Evolutionary conservation across 2,113 vertebrate genomes (phyloP).

Genomic region (Embiotoca jacksoni): DNA sequence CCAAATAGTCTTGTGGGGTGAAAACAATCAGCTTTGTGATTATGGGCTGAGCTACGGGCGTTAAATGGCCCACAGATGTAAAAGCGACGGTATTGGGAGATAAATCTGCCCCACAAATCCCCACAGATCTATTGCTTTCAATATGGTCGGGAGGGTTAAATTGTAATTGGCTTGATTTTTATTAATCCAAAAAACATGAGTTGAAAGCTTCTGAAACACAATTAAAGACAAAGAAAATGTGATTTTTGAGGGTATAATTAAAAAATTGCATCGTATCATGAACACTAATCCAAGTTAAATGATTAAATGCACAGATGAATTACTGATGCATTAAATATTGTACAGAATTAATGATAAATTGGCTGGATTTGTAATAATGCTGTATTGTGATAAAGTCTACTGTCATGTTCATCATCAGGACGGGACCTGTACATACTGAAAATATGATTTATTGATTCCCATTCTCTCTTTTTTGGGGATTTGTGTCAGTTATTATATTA

Average conservation of each 20-base stretch:
- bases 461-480: too few species aligned
- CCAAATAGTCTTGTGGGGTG: slow-evolving; percentile 71
- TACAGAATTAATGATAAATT: not conserved
- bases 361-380: slow-evolving; percentile 5
- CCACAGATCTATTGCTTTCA: slow-evolving; percentile 52
- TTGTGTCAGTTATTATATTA: too few species aligned
- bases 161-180: slow-evolving; percentile 75
- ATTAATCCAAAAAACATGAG: slow-evolving; percentile 60
- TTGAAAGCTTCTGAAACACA: slow-evolving; percentile 31
- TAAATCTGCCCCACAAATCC: slow-evolving; percentile 65
- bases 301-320: slow-evolving; percentile 18
- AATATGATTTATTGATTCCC: too few species aligned
- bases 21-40: slow-evolving; percentile 78
- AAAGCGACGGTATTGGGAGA: slow-evolving; percentile 61
- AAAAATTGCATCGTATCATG: slow-evolving; percentile 25
- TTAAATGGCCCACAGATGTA: slow-evolving; percentile 78
- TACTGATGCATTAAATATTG: not conserved
- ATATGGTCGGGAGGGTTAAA: slow-evolving; percentile 56
- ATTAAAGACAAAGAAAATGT: slow-evolving; percentile 31
- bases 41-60: slow-evolving; percentile 43
- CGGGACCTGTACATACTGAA: too few species aligned
- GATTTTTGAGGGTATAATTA: slow-evolving; percentile 13
- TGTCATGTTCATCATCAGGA: too few species aligned
- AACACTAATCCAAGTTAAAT: slow-evolving; percentile 42
- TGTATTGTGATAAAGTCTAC: not conserved